Evolutionary conservation across 1,140 invertebrate genomes (phyloP).

Genomic region (Cataglyphis hispanica): DNA sequence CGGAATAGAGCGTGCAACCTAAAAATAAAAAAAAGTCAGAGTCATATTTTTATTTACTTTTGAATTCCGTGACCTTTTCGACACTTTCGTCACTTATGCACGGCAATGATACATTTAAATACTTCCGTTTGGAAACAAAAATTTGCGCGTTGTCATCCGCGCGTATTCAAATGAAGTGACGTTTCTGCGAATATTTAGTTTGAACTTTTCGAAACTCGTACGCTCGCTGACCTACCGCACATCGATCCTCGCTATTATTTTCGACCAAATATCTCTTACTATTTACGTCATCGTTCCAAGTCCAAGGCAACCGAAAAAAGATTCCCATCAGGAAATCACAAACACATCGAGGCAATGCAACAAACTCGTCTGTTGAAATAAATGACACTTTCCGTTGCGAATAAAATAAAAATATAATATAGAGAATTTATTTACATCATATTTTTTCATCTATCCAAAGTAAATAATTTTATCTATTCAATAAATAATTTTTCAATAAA

Average conservation of each 20-base stretch:
- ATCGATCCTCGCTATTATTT: constrained; percentile 19
- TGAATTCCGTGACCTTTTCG: neutral
- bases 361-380: neutral
- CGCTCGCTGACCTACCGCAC: constrained; percentile 45
- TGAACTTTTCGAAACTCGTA: neutral
- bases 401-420: neutral
- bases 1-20: neutral
- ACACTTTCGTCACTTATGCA: neutral
- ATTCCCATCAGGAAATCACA: neutral
- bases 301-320: constrained; percentile 31
- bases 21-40: neutral
- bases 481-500: neutral
- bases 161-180: neutral
- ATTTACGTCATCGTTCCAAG: constrained; percentile 42
- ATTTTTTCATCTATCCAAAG: constrained; percentile 2
- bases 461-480: neutral
- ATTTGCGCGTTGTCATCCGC: neutral
- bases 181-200: neutral
- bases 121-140: neutral
- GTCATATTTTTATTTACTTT: neutral
- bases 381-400: neutral
- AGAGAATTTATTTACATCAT: neutral
- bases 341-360: neutral
- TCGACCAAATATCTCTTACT: constrained; percentile 7
- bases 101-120: neutral